Evolutionary conservation across 2,888 invertebrate species (phyloP).

Genomic region (Vanessa cardui): DNA sequence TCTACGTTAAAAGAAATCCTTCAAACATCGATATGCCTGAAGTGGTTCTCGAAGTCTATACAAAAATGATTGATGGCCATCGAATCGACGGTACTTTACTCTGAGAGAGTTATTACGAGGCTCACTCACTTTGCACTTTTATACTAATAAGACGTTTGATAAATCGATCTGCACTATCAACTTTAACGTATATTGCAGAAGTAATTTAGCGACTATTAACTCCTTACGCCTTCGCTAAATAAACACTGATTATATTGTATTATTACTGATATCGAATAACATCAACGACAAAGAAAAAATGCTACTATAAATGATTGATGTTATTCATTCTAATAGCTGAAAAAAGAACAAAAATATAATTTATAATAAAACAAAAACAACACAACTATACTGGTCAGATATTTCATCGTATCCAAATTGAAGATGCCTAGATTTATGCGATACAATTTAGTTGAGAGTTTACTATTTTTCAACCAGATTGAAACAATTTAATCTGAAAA

Average conservation of each 20-base stretch:
- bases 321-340: too few species aligned
- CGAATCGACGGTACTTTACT: constrained; percentile 31
- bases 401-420: constrained; percentile 7
- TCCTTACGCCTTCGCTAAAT: too few species aligned
- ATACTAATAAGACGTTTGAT: constrained; percentile 35
- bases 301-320: too few species aligned
- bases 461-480: constrained; percentile 11
- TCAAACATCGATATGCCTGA: constrained; percentile 28
- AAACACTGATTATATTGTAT: too few species aligned
- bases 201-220: too few species aligned
- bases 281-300: too few species aligned
- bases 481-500: background rate
- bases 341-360: too few species aligned
- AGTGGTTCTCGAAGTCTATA: constrained; percentile 36
- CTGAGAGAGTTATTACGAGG: constrained; percentile 33
- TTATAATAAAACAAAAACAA: background rate
- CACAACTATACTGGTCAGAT: constrained; percentile 7
- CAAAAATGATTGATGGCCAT: constrained; percentile 37
- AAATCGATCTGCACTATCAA: constrained; percentile 21
- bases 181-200: background rate
- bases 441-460: constrained; percentile 11
- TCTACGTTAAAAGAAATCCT: constrained; percentile 25
- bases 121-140: constrained; percentile 29
- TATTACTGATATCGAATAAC: too few species aligned
- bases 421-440: constrained; percentile 10